A percentile compares a stretch with the other conserved stretches of the same genome.
Evolutionary conservation across 2,888 invertebrate genomes (phyloP).

Genomic region (Thymelicus lineola): DNA sequence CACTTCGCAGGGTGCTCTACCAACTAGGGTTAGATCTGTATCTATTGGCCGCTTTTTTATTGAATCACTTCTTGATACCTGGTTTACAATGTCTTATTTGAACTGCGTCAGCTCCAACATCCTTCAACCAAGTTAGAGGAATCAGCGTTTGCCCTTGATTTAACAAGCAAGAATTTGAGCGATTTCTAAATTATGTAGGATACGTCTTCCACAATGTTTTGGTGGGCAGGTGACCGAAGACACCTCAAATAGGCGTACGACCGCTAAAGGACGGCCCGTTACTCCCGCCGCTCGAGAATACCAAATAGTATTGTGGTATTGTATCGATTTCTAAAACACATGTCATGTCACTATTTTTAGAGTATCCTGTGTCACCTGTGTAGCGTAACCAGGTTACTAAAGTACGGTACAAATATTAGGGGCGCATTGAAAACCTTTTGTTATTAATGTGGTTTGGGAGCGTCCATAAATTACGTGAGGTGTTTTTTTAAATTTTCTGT

Average conservation of each 20-base stretch:
- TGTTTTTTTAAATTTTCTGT: too few species aligned
- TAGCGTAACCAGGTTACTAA: constrained; percentile 1
- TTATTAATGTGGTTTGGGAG: too few species aligned
- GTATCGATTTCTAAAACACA: constrained; percentile 39
- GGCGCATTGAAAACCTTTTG: too few species aligned
- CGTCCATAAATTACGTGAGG: too few species aligned
- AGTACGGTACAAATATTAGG: neutral
- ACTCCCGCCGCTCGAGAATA: constrained; percentile 47
- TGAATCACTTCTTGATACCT: too few species aligned
- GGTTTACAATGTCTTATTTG: too few species aligned
- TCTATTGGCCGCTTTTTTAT: too few species aligned
- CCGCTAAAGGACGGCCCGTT: constrained; percentile 44
- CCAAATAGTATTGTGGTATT: constrained; percentile 44
- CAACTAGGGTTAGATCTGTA: too few species aligned
- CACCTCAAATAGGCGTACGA: constrained; percentile 7
- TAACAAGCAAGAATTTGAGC: neutral
- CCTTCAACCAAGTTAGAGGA: too few species aligned
- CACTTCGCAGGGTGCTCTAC: too few species aligned
- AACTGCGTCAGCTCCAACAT: too few species aligned
- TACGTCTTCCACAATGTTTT: neutral
- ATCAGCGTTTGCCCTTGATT: neutral
- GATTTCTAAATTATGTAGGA: neutral
- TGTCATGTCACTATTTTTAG: constrained; percentile 30
- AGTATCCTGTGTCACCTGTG: constrained; percentile 5
- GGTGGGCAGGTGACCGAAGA: constrained; percentile 5